Evolutionary conservation across 2,113 vertebrate genomes (phyloP).

Genomic region (Hemiprocne comata): DNA sequence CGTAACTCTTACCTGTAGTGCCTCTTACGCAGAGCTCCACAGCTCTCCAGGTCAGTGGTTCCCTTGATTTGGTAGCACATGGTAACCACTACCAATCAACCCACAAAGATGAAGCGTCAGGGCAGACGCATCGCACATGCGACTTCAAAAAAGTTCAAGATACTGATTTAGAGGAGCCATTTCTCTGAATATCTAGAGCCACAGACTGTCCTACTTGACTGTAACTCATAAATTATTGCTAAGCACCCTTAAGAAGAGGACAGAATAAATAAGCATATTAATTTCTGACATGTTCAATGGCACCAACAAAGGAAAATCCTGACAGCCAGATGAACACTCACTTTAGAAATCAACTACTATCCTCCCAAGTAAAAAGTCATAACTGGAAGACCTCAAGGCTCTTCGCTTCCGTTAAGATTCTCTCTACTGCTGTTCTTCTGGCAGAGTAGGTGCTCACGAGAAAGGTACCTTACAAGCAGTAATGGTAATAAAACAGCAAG

Average conservation of each 20-base stretch:
- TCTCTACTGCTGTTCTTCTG: background rate
- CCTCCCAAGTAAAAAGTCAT: background rate
- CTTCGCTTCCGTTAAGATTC: background rate
- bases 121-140: background rate
- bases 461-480: background rate
- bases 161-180: background rate
- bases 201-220: background rate
- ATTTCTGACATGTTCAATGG: background rate
- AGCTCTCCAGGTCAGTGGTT: background rate
- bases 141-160: background rate
- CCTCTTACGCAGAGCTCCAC: background rate
- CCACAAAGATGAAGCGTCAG: background rate
- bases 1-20: background rate
- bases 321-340: background rate
- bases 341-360: background rate
- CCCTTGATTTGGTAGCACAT: background rate
- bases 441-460: background rate
- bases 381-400: background rate
- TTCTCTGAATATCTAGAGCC: background rate
- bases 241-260: background rate
- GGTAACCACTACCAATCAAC: background rate
- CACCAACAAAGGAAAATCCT: background rate
- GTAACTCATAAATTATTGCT: background rate
- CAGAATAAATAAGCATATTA: background rate
- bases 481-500: conserved; percentile 6